A percentile compares a stretch with the other conserved stretches of the same genome.
Evolutionary conservation across 2,113 vertebrate genomes (phyloP).

Genomic region (Mesembrinibis cayennensis): DNA sequence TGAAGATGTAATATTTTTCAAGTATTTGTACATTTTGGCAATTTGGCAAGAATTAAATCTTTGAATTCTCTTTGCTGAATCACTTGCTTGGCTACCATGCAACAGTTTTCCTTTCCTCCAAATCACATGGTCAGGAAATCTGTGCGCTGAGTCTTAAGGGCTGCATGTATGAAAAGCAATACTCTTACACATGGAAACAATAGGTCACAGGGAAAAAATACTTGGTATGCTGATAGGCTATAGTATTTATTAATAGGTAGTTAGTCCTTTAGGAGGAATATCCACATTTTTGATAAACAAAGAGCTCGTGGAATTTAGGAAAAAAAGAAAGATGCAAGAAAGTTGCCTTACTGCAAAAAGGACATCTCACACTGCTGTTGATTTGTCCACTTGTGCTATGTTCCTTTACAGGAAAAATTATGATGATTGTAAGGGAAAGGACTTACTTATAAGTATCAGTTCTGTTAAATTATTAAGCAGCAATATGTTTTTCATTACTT

Average conservation of each 20-base stretch:
- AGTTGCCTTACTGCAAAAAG: neutral
- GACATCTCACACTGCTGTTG: neutral
- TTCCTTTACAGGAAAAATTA: neutral
- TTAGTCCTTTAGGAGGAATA: neutral
- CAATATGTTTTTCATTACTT: neutral
- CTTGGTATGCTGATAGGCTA: neutral
- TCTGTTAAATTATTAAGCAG: neutral
- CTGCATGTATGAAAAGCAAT: neutral
- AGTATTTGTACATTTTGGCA: neutral
- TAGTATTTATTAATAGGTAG: neutral
- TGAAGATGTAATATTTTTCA: neutral
- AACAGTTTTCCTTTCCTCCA: neutral
- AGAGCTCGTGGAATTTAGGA: neutral
- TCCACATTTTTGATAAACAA: neutral
- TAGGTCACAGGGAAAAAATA: neutral
- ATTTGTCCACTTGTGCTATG: neutral
- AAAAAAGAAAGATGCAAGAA: neutral
- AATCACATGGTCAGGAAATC: neutral
- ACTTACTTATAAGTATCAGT: neutral
- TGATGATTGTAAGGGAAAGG: neutral
- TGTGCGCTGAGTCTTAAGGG: neutral
- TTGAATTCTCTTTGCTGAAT: slow-evolving; percentile 23
- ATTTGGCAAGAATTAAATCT: neutral
- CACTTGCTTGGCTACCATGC: slow-evolving; percentile 10
- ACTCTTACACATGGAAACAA: neutral